Conservation (phyloP, 1,140 invertebrate genomes). For the Linepithema humile region DNA sequence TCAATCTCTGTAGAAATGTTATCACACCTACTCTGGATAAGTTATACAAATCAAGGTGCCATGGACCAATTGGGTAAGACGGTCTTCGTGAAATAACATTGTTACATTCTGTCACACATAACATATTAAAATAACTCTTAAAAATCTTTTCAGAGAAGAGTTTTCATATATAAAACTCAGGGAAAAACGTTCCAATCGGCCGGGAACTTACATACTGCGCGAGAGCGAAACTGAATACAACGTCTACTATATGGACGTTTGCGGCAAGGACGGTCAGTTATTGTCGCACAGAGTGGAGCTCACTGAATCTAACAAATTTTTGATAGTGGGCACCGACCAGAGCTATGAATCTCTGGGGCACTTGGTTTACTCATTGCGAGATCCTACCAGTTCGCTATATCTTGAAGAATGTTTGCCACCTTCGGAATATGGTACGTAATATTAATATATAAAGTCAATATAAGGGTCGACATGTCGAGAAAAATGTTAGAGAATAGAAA, state of each 20-base stretch:
- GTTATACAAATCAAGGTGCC: slow-evolving; percentile 91
- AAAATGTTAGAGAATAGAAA: neutral
- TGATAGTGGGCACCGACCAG: slow-evolving; percentile 83
- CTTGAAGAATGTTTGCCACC: slow-evolving; percentile 91
- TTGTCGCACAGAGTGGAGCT: slow-evolving; percentile 89
- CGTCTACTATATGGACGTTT: slow-evolving; percentile 92
- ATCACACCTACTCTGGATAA: slow-evolving; percentile 90
- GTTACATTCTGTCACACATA: neutral
- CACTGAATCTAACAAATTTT: slow-evolving; percentile 81
- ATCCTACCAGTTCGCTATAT: slow-evolving; percentile 85
- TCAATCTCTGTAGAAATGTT: slow-evolving; percentile 93
- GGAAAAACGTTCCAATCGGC: slow-evolving; percentile 89
- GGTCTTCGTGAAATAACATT: slow-evolving; percentile 3
- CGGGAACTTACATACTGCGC: slow-evolving; percentile 92
- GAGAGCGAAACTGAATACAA: slow-evolving; percentile 92
- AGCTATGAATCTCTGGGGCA: slow-evolving; percentile 87
- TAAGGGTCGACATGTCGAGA: too few relatives aligned
- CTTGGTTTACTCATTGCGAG: slow-evolving; percentile 86
- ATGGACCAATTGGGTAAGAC: slow-evolving; percentile 93
- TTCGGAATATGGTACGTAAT: slow-evolving; percentile 91
- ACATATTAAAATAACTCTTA: neutral
- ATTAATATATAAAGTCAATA: neutral
- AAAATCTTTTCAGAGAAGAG: slow-evolving; percentile 86
- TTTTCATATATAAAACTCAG: slow-evolving; percentile 94
- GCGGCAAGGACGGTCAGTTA: slow-evolving; percentile 89